These are phyloP conservation scores for Cassiopea andromeda DNA, from an alignment of 30 jellyfish, hydroid and myxozoan genomes.

Conservation along the genomic window DNA sequence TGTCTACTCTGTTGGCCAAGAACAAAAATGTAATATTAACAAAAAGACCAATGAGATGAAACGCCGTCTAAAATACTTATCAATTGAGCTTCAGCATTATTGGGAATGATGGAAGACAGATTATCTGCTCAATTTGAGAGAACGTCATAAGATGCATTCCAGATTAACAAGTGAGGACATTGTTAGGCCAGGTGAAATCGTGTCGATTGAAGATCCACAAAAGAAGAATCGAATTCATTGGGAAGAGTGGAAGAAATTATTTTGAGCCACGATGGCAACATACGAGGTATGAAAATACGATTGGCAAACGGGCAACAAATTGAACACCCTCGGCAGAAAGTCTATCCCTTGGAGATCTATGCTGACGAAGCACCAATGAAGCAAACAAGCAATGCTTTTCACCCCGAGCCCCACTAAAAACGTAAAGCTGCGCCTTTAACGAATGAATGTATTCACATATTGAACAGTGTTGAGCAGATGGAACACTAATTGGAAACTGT, in stretches of 20 bases:
- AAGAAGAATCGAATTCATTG: neutral
- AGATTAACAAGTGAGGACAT: neutral
- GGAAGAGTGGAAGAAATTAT: conserved; percentile 3
- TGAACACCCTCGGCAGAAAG: conserved; percentile 28
- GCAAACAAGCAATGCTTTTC: neutral
- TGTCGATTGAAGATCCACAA: conserved; percentile 6
- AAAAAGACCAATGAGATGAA: neutral
- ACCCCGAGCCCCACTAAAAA: neutral
- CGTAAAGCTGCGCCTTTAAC: neutral
- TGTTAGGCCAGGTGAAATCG: conserved; percentile 15
- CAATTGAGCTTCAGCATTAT: neutral
- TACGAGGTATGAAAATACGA: neutral
- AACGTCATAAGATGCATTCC: conserved; percentile 4
- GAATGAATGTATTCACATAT: neutral
- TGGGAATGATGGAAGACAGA: conserved; percentile 12
- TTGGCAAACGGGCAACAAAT: conserved; percentile 10
- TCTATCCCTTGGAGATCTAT: neutral
- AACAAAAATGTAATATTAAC: too few relatives aligned
- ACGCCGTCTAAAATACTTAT: neutral
- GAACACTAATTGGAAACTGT: neutral
- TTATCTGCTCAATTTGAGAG: conserved; percentile 7
- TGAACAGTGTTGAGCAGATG: conserved; percentile 6
- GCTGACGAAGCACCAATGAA: neutral
- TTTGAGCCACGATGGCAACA: neutral
- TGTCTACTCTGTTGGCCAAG: too few relatives aligned